Evolutionary conservation across 2,113 vertebrate genomes (phyloP).

Genomic region (Cololabis saira): DNA sequence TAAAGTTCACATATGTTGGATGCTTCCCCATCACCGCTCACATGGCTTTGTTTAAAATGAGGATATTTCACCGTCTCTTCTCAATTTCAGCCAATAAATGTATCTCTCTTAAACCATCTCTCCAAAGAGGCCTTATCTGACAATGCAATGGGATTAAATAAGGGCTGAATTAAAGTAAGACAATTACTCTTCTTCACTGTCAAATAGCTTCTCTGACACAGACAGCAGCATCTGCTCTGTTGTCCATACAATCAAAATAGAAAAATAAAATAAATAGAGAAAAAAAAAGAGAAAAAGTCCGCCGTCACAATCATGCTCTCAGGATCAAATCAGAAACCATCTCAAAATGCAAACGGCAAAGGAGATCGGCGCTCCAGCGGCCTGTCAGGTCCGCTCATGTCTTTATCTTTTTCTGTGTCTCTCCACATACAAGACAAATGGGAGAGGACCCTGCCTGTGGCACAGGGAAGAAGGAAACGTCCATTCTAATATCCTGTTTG

Average conservation of each 20-base stretch:
- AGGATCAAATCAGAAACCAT: slow-evolving; percentile 68
- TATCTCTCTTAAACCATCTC: slow-evolving; percentile 38
- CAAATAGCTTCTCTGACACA: slow-evolving; percentile 30
- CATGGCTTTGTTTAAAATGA: slow-evolving; percentile 13
- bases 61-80: slow-evolving; percentile 12
- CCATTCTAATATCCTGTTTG: slow-evolving; percentile 80
- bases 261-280: not conserved
- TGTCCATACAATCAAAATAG: slow-evolving; percentile 15
- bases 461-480: slow-evolving; percentile 69
- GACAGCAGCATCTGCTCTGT: slow-evolving; percentile 45
- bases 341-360: slow-evolving; percentile 60
- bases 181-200: slow-evolving; percentile 37
- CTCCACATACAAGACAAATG: slow-evolving; percentile 61
- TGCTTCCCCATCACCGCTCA: slow-evolving; percentile 13
- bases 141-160: slow-evolving; percentile 40
- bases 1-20: not conserved
- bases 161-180: slow-evolving; percentile 63
- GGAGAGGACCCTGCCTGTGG: slow-evolving; percentile 60
- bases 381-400: slow-evolving; percentile 71
- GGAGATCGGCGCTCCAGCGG: slow-evolving; percentile 51
- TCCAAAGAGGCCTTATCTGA: slow-evolving; percentile 25
- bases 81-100: slow-evolving; percentile 12
- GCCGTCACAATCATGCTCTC: slow-evolving; percentile 57
- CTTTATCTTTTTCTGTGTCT: slow-evolving; percentile 74
- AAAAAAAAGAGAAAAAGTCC: slow-evolving; percentile 5